Evolutionary conservation across 2,888 invertebrate genomes (phyloP).

Genomic region (Tanytarsus gracilentus): DNA sequence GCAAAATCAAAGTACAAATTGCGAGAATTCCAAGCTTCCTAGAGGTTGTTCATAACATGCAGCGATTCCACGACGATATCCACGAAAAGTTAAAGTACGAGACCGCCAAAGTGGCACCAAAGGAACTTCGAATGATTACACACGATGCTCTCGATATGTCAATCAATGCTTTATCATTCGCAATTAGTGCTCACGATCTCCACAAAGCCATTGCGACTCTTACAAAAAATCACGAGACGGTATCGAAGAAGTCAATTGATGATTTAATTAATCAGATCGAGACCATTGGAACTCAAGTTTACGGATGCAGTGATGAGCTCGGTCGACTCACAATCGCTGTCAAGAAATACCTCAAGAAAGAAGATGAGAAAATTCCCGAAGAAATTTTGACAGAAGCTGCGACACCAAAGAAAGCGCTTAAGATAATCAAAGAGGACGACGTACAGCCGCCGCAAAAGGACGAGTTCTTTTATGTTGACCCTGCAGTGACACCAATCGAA

Average conservation of each 20-base stretch:
- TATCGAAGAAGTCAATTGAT: background rate
- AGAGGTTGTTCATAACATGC: background rate
- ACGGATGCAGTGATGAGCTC: background rate
- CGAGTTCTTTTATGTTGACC: slow-evolving; percentile 21
- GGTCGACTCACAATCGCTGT: background rate
- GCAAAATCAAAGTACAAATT: background rate
- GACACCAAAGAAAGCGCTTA: no score
- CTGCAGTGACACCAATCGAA: background rate
- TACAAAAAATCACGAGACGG: background rate
- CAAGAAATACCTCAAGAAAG: slow-evolving; percentile 14
- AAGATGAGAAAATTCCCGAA: background rate
- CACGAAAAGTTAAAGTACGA: no score
- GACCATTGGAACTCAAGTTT: background rate
- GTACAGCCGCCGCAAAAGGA: background rate
- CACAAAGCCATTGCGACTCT: background rate
- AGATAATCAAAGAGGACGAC: background rate
- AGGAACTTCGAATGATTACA: slow-evolving; percentile 2
- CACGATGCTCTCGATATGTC: background rate
- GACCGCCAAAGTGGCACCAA: background rate
- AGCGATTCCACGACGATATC: background rate
- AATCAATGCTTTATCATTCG: background rate
- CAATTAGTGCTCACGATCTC: background rate
- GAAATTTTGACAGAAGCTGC: background rate
- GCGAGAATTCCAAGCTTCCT: background rate
- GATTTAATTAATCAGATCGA: background rate